phyloP scores from a whole-genome alignment of 1,140 invertebrate species.

The fruit fly (Drosophila melanogaster) region DNA sequence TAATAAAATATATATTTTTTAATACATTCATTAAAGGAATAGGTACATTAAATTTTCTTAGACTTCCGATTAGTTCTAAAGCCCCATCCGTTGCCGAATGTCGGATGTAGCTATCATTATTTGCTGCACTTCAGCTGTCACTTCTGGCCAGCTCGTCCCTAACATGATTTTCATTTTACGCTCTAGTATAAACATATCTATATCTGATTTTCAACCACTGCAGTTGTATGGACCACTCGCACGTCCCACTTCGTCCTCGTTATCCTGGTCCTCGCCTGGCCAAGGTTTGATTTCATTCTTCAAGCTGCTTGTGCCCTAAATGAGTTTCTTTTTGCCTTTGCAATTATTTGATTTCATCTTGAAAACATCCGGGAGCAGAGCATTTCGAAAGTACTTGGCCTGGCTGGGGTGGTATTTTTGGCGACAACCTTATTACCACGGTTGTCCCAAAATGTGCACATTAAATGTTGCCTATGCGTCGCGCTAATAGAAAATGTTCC shows the following conservation, averaged over 20 bases:
- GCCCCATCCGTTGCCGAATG: background rate
- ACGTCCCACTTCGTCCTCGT: conserved; percentile 3
- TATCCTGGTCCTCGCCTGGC: conserved; percentile 34
- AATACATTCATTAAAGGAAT: conserved; percentile 47
- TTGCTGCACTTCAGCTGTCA: conserved; percentile 16
- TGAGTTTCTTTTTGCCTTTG: conserved; percentile 67
- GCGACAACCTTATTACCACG: conserved; percentile 70
- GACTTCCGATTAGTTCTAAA: background rate
- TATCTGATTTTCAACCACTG: conserved; percentile 22
- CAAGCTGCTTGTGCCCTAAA: conserved; percentile 70
- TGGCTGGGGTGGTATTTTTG: conserved; percentile 41
- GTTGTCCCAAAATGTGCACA: conserved; percentile 65
- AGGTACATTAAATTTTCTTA: conserved; percentile 18
- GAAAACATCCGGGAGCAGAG: conserved; percentile 56
- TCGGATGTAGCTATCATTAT: background rate
- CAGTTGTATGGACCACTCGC: conserved; percentile 8
- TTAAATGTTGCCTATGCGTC: conserved; percentile 79
- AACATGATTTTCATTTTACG: conserved; percentile 61
- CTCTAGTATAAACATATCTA: conserved; percentile 48
- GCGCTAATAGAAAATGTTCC: conserved; percentile 77
- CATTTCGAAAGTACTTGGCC: conserved; percentile 33
- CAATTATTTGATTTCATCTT: conserved; percentile 83
- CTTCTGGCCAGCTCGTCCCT: conserved; percentile 5
- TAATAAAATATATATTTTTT: conserved; percentile 14
- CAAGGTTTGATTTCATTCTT: conserved; percentile 68